phyloP scores from a whole-genome alignment of 2,113 vertebrate genomes.

The Centrocercus urophasianus region DNA sequence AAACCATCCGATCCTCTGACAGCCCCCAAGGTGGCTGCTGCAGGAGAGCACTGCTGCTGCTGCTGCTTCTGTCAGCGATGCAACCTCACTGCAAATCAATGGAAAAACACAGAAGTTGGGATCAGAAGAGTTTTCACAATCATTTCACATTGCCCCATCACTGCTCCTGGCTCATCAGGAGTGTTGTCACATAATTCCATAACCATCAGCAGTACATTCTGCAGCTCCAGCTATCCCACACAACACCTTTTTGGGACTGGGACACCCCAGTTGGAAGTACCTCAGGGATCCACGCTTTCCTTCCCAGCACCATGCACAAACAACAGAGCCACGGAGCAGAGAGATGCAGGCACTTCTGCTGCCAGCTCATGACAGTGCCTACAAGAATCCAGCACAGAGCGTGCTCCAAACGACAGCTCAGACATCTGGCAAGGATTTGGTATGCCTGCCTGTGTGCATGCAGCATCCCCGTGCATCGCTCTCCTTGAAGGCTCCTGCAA shows the following conservation, averaged over 20 bases:
- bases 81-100: background rate
- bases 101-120: background rate
- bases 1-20: accelerated
- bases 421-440: background rate
- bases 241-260: background rate
- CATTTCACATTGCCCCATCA: background rate
- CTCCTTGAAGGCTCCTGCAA: background rate
- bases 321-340: background rate
- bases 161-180: background rate
- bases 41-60: background rate
- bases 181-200: background rate
- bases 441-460: background rate
- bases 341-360: background rate
- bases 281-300: accelerated
- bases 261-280: accelerated
- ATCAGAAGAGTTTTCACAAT: background rate
- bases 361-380: background rate
- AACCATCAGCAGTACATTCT: no score
- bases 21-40: background rate
- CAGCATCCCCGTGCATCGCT: background rate
- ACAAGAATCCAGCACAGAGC: background rate
- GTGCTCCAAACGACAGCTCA: background rate
- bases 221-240: background rate
- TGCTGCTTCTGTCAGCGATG: background rate
- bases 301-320: background rate